Percentiles rank a stretch among this genome's conserved stretches.
phyloP scores from a whole-genome alignment of 2,113 vertebrate genomes.

The Oreochromis aureus region DNA sequence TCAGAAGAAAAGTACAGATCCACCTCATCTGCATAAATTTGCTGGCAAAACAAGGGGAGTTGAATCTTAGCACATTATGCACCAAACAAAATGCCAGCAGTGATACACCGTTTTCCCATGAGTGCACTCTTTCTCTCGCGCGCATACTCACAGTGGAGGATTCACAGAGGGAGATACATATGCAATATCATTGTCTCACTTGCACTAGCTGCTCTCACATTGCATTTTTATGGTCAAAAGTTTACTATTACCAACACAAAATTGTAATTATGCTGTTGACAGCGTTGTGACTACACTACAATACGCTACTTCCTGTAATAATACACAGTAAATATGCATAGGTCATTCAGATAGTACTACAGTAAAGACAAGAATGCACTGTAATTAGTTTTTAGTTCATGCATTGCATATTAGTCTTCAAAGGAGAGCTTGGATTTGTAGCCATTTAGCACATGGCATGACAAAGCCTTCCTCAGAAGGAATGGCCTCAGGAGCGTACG shows the following conservation, averaged over 20 bases:
- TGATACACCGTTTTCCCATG: slow-evolving; percentile 3
- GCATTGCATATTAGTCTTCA: slow-evolving; percentile 18
- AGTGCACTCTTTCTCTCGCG: neutral
- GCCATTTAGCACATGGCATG: slow-evolving; percentile 25
- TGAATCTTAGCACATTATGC: slow-evolving; percentile 32
- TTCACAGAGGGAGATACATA: neutral
- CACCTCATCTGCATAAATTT: slow-evolving; percentile 45
- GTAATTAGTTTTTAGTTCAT: slow-evolving; percentile 36
- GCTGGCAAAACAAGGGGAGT: slow-evolving; percentile 3
- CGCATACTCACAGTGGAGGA: neutral
- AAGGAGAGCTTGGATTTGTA: slow-evolving; percentile 18
- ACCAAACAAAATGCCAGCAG: slow-evolving; percentile 25
- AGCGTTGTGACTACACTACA: neutral
- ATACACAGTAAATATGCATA: neutral
- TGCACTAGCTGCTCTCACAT: neutral
- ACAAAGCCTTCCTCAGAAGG: slow-evolving; percentile 36
- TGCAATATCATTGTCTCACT: slow-evolving; percentile 1
- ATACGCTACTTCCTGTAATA: neutral
- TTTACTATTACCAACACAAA: slow-evolving; percentile 1
- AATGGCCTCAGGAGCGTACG: neutral
- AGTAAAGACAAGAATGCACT: neutral
- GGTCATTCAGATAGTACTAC: neutral
- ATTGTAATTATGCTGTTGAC: slow-evolving; percentile 30
- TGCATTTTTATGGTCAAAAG: neutral
- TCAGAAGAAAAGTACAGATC: slow-evolving; percentile 22